Evolutionary conservation across 2,888 invertebrate species (phyloP), one percentile per base, ranked within the genome.

Genomic region (Ischnus inquisitorius): DNA sequence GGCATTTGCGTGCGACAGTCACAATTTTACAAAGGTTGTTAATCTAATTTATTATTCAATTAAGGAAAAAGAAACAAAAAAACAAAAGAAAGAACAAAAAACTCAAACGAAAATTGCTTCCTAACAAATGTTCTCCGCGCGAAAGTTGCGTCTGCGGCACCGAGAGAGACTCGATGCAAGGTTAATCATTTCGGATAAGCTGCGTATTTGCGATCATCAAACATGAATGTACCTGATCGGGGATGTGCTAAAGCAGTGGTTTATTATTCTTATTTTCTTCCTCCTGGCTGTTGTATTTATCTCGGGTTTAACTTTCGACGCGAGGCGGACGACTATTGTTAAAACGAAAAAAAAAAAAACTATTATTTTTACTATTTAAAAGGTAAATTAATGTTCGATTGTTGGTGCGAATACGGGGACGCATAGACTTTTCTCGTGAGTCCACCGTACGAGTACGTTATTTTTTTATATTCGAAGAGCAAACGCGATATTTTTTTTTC

Each of bases 141-240:
- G 10, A 75, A 67, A 51, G 79, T 54, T 25, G n/a, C 22, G n/a
- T 82, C 41, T 39, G 51, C 69, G 1, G 79, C 78, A 69, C 62
- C 74, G 54, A 71, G 54, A 54, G 22, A 54, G 22, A 54, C 75
- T 69, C 46, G 12, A 69, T 57, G 72, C 72, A 64, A 81, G 69
- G 64, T 68, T n/a, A 54, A 78, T 69, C 34, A 84, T 69, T 62
- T 82, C 39, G 77, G 34, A 80, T 80, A 69, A 69, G 81, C 69
- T 71, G 76, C 34, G 43, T 78, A 78, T 82, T 62, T 43, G 78
- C 82, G 83, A 83, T 82, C 67, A 83, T 85, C 65, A 69, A 84
- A 80, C 82, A 81, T n/a, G 48, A 39, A 81, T 81, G 90, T 90
- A 90, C 88, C 90, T 90, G 90, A 90, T 87, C 85, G 88, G 85